These are phyloP conservation scores for Lasioglossum villosulum DNA, from an alignment of 2,888 invertebrate species.

Conservation along the genomic window DNA sequence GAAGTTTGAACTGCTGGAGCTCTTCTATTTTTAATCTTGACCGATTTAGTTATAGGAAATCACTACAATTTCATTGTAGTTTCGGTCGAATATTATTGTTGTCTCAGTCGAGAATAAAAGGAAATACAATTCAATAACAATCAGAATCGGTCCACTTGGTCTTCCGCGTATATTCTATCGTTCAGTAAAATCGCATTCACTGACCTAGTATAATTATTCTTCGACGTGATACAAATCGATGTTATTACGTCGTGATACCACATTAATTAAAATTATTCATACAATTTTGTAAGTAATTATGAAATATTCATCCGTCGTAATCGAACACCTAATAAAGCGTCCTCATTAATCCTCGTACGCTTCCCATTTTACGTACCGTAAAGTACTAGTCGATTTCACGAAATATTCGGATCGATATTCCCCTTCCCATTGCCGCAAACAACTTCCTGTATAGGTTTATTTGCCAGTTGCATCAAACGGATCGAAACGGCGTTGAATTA, in stretches of 20 bases:
- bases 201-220: not conserved
- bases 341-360: not conserved
- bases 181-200: not conserved
- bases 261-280: not conserved
- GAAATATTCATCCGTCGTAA: not conserved
- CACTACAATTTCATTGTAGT: not conserved
- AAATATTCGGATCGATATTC: not conserved
- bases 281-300: not conserved
- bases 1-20: not conserved
- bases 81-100: no score
- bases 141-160: not conserved
- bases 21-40: not conserved
- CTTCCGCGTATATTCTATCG: not conserved
- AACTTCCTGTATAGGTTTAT: constrained; percentile 18
- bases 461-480: constrained; percentile 15
- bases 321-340: not conserved
- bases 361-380: not conserved
- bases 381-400: not conserved
- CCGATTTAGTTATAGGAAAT: not conserved
- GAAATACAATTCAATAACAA: not conserved
- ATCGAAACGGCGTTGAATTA: constrained; percentile 52
- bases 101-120: not conserved
- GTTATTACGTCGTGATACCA: no score
- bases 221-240: not conserved
- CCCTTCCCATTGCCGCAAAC: not conserved